phyloP scores from a whole-genome alignment of 1,140 invertebrate species.

The Sesamia nonagrioides region DNA sequence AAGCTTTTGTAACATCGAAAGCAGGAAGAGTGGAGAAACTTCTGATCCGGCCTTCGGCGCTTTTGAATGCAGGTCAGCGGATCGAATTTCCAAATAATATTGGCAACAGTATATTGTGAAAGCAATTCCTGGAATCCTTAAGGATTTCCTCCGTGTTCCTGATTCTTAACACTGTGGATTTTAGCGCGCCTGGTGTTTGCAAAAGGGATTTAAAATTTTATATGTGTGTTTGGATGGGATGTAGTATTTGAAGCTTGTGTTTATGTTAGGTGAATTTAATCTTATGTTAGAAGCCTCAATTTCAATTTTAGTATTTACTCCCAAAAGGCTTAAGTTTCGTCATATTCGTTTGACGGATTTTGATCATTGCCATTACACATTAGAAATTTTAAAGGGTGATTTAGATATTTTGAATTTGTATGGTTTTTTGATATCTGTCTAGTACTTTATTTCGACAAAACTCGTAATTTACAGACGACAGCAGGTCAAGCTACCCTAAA shows the following conservation, averaged over 20 bases:
- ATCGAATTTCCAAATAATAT: constrained; percentile 34
- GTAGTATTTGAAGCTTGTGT: neutral
- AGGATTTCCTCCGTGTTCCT: constrained; percentile 35
- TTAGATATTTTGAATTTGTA: too few relatives aligned
- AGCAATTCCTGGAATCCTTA: constrained; percentile 40
- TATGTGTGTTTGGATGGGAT: neutral
- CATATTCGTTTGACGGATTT: too few relatives aligned
- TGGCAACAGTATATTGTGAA: constrained; percentile 36
- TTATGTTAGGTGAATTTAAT: neutral
- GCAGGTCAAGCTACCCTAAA: too few relatives aligned
- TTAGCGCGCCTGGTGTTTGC: constrained; percentile 6
- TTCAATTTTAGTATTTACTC: too few relatives aligned
- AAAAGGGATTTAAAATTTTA: constrained; percentile 9
- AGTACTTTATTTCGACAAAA: too few relatives aligned
- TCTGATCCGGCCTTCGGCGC: constrained; percentile 46
- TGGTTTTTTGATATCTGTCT: too few relatives aligned
- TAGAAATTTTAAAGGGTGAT: too few relatives aligned
- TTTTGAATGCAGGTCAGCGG: constrained; percentile 36
- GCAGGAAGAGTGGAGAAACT: constrained; percentile 42
- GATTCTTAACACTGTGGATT: constrained; percentile 32
- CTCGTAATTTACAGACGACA: too few relatives aligned
- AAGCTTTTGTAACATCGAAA: constrained; percentile 54
- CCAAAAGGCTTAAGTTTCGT: too few relatives aligned
- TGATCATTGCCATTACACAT: too few relatives aligned
- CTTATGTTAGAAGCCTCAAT: neutral